phyloP scores from a whole-genome alignment of 2,113 vertebrate species.

The Pelodiscus sinensis region DNA sequence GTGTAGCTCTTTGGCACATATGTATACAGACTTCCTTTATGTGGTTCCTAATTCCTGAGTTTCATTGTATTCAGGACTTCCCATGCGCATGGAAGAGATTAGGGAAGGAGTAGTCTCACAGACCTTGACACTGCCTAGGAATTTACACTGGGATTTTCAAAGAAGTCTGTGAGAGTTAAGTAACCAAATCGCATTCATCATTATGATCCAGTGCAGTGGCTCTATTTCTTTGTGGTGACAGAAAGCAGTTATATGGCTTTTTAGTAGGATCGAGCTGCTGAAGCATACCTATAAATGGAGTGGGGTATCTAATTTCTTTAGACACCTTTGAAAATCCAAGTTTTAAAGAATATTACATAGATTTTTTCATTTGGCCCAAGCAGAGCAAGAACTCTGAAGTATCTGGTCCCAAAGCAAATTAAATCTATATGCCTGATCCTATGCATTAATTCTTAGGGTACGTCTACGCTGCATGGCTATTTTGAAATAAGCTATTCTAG shows the following conservation, averaged over 20 bases:
- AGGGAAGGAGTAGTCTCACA: neutral
- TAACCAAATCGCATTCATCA: neutral
- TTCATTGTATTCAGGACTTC: neutral
- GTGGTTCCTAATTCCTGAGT: neutral
- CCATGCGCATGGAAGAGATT: neutral
- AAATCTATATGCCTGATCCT: neutral
- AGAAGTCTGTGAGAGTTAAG: neutral
- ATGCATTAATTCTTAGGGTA: neutral
- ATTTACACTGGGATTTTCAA: neutral
- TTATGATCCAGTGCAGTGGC: neutral
- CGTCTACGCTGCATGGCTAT: too few species aligned
- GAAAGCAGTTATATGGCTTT: neutral
- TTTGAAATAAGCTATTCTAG: too few species aligned
- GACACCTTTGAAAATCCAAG: neutral
- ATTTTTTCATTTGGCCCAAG: neutral
- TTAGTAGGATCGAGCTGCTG: neutral
- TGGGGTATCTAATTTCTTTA: neutral
- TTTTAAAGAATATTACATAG: neutral
- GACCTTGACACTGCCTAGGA: neutral
- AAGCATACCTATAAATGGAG: neutral
- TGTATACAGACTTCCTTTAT: neutral
- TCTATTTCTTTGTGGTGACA: neutral
- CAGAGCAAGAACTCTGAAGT: neutral
- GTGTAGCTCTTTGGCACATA: neutral
- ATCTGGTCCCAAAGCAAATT: neutral